Conservation (phyloP, 2,888 invertebrate genomes). For the Sialis lutaria region DNA sequence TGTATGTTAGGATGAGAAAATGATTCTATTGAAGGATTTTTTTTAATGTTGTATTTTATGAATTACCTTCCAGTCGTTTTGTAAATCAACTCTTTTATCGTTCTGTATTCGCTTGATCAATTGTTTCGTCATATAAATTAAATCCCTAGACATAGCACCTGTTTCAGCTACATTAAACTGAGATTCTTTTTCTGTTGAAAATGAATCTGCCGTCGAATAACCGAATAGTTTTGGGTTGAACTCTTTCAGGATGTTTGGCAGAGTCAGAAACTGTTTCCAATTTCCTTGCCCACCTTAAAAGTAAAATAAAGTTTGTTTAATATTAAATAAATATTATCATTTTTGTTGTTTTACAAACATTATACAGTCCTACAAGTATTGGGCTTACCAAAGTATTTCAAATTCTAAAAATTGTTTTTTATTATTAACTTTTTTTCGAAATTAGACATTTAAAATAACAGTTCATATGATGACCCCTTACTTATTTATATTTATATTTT, state of each 20-base stretch:
- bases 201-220: constrained; percentile 33
- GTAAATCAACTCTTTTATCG: constrained; percentile 33
- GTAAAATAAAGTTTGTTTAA: constrained; percentile 1
- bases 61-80: constrained; percentile 40
- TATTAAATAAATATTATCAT: too few relatives aligned
- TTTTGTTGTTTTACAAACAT: too few relatives aligned
- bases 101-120: constrained; percentile 32
- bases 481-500: too few relatives aligned
- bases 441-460: too few relatives aligned
- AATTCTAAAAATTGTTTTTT: too few relatives aligned
- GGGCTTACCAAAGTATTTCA: too few relatives aligned
- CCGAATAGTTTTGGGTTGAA: constrained; percentile 47
- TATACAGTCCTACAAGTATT: too few relatives aligned
- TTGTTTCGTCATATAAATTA: constrained; percentile 35
- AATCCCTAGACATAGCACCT: constrained; percentile 36
- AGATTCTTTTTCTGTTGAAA: constrained; percentile 24
- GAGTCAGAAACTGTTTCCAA: constrained; percentile 34
- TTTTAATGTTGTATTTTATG: not conserved
- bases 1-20: not conserved
- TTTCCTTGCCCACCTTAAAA: constrained; percentile 29
- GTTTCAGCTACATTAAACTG: constrained; percentile 41
- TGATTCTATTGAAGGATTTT: not conserved
- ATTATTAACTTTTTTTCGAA: too few relatives aligned
- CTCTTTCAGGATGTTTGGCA: constrained; percentile 41
- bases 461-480: too few relatives aligned